Percentiles rank a stretch among this genome's conserved stretches.
Conservation (phyloP, 2,888 invertebrate genomes). For the Dendrolimus houi region DNA sequence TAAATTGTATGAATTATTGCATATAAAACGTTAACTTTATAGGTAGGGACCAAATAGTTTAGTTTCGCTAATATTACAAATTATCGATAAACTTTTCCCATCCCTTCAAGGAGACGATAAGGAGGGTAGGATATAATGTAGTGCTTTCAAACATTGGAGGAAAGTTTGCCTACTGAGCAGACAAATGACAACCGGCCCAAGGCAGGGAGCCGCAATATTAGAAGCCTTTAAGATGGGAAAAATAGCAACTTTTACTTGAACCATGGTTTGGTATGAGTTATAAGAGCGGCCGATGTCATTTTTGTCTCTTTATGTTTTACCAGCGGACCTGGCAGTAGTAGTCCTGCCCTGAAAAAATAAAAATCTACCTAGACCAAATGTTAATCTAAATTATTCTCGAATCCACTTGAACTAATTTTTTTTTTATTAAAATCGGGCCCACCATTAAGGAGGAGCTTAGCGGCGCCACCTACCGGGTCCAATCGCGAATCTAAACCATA, state of each 20-base stretch:
- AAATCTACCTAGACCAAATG: too few species aligned
- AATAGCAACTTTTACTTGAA: constrained; percentile 67
- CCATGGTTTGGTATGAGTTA: constrained; percentile 5
- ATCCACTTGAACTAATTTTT: too few species aligned
- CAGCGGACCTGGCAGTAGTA: too few species aligned
- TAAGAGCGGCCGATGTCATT: too few species aligned
- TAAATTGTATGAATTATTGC: too few species aligned
- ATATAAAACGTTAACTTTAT: not conserved
- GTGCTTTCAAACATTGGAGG: constrained; percentile 70
- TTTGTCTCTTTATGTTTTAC: too few species aligned
- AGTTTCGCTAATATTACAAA: constrained; percentile 7
- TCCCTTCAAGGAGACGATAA: constrained; percentile 44
- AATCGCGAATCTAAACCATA: too few species aligned
- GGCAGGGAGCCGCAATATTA: constrained; percentile 63
- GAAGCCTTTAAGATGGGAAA: constrained; percentile 72
- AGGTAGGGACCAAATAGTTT: constrained; percentile 2
- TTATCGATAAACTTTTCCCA: constrained; percentile 14
- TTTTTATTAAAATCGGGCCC: too few species aligned
- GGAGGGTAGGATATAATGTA: constrained; percentile 67
- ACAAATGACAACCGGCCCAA: constrained; percentile 69
- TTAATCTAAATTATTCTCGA: too few species aligned
- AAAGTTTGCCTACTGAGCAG: constrained; percentile 69
- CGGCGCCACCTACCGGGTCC: too few species aligned
- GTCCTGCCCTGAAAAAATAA: too few species aligned
- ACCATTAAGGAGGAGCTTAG: too few species aligned